phyloP scores from a whole-genome alignment of 2,113 vertebrate species.

The Chloropsis hardwickii region DNA sequence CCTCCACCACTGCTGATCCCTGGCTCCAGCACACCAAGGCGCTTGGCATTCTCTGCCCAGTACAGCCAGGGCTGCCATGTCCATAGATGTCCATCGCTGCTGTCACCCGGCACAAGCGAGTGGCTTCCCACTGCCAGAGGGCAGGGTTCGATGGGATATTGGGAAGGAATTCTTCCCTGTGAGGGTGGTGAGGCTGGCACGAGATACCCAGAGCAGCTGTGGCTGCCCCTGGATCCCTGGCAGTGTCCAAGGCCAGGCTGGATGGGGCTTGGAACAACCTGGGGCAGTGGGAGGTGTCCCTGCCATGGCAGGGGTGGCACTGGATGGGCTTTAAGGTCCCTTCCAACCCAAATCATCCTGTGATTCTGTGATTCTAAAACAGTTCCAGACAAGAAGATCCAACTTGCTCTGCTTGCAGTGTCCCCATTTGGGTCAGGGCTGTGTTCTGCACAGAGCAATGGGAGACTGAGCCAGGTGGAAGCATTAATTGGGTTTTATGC shows the following conservation, averaged over 20 bases:
- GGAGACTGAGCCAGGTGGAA: not conserved
- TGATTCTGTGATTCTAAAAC: not conserved
- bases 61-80: not conserved
- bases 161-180: not conserved
- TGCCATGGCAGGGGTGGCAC: not conserved
- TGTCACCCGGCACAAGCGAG: accelerated
- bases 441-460: not conserved
- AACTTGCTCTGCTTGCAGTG: not conserved
- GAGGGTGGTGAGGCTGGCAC: not conserved
- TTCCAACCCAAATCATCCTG: not conserved
- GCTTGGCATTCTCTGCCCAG: not conserved
- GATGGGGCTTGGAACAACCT: not conserved
- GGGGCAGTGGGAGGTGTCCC: not conserved
- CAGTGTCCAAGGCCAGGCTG: not conserved
- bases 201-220: not conserved
- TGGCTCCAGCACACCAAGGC: not conserved
- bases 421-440: accelerated
- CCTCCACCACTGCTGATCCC: not conserved
- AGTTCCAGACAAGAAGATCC: not conserved
- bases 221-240: not conserved
- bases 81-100: not conserved
- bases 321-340: not conserved
- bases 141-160: not conserved
- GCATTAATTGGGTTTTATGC: not conserved
- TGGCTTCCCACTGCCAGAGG: not conserved